Conservation (phyloP, 2,888 invertebrate genomes). For the Sericinus montela region DNA sequence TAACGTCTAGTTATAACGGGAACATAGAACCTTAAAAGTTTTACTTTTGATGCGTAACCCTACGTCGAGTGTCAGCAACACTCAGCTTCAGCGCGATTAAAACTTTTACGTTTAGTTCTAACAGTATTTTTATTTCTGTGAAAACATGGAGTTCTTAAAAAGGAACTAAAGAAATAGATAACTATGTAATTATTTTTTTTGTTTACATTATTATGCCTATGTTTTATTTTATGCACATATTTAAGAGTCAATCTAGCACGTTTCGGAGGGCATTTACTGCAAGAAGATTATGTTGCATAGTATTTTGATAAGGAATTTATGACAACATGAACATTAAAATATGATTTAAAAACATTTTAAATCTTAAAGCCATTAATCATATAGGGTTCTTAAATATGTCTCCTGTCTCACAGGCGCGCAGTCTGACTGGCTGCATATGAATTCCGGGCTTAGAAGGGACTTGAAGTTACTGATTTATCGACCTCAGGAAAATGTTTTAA, state of each 20-base stretch:
- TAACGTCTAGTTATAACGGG: slow-evolving; percentile 49
- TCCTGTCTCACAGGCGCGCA: slow-evolving; percentile 6
- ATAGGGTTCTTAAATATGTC: slow-evolving; percentile 13
- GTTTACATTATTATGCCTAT: too few relatives aligned
- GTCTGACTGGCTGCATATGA: slow-evolving; percentile 30
- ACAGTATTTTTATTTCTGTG: slow-evolving; percentile 9
- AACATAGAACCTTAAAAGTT: slow-evolving; percentile 25
- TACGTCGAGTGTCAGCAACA: slow-evolving; percentile 20
- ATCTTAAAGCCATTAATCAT: slow-evolving; percentile 18
- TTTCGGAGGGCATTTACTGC: too few relatives aligned
- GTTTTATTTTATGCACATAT: too few relatives aligned
- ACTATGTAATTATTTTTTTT: too few relatives aligned
- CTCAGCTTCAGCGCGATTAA: slow-evolving; percentile 30
- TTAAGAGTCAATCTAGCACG: too few relatives aligned
- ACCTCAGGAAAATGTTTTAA: slow-evolving; percentile 27
- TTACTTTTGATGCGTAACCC: slow-evolving; percentile 29
- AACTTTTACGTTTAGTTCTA: slow-evolving; percentile 4
- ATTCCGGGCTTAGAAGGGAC: slow-evolving; percentile 27
- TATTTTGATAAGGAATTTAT: too few relatives aligned
- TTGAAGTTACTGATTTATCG: slow-evolving; percentile 41
- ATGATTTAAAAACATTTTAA: slow-evolving; percentile 11
- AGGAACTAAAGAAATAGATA: too few relatives aligned
- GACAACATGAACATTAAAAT: slow-evolving; percentile 13
- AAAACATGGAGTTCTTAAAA: not conserved
- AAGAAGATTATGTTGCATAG: too few relatives aligned